A percentile compares a stretch with the other conserved stretches of the same genome.
These are phyloP conservation scores for Tonatia bakeri DNA, from an alignment of 2,113 vertebrate genomes.

Conservation along the genomic window DNA sequence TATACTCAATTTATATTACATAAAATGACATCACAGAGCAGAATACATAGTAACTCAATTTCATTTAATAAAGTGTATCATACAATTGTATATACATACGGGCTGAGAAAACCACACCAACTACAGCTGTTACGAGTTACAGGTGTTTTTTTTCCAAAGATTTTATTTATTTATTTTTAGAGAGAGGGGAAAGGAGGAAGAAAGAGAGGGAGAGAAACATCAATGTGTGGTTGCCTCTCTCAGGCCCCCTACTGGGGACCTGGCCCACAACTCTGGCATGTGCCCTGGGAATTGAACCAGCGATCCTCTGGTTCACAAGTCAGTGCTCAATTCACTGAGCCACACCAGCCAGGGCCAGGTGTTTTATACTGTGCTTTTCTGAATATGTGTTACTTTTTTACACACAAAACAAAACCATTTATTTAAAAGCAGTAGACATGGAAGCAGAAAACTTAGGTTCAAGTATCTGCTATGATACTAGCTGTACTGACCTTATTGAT, in stretches of 20 bases:
- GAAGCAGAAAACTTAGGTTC: not conserved
- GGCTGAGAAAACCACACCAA: not conserved
- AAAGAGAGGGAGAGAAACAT: no score
- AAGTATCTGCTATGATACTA: not conserved
- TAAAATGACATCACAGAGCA: not conserved
- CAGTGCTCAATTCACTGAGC: no score
- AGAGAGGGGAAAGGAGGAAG: no score
- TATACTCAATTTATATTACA: not conserved
- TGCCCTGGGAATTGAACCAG: no score
- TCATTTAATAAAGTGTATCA: not conserved
- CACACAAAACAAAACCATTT: constrained; percentile 34
- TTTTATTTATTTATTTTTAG: no score
- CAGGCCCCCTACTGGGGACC: no score
- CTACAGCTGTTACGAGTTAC: not conserved
- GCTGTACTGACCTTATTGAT: not conserved
- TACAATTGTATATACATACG: not conserved
- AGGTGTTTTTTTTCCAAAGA: not conserved
- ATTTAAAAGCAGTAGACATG: not conserved
- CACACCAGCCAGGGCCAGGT: not conserved
- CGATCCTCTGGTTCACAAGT: no score
- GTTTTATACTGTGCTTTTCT: not conserved
- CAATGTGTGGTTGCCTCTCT: no score
- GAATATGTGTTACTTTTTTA: not conserved
- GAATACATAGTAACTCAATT: not conserved
- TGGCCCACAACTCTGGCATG: no score